Evolutionary conservation across 2,888 invertebrate genomes (phyloP), one percentile per base, ranked within the genome.

Genomic region (Zaprionus lineosus): DNA sequence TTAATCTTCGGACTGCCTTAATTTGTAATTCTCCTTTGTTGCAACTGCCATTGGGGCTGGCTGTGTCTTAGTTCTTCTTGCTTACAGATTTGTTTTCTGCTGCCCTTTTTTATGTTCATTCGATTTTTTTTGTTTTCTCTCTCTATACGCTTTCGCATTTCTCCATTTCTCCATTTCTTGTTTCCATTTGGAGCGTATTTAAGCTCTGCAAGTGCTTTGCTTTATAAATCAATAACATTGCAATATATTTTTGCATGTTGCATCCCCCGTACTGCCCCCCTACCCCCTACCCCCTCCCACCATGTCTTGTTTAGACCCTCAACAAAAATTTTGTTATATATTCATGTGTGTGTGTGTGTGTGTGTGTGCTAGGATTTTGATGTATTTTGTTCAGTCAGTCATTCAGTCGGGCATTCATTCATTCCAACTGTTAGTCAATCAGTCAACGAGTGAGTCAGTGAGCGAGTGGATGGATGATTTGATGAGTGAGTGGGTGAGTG

Each of bases 191-290:
- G n/a, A 37, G 44, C 60, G 56, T 63, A 66, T 70, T 77, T 77
- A 83, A 77, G 81, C 81, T 57, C 16, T 34, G 74, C 75, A 62
- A 63, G 78, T 64, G 56, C 75, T 79, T 65, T 73, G 65, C 70
- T 69, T 66, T 73, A 66, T 84, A 82, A 78, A 79, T 79, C 78
- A 79, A 79, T 79, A 84, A 61, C 65, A 74, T 62, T 74, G 75
- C 85, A 81, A 84, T 81, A 77, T 77, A 84, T 70, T 81, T 73
- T 63, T 57, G 62, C 82, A 75, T 74, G 40, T 18, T 48, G 28
- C 3, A 15, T 12, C 39, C 44, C 16, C 21, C 16, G n/a, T n/a
- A n/a, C n/a, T 31, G 21, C 18, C 47, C 24, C 21, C 31, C 41
- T n/a, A n/a, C n/a, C n/a, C n/a, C n/a, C n/a, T n/a, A n/a, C n/a